Evolutionary conservation across 2,113 vertebrate species (phyloP).

Genomic region (Elaphurus davidianus): DNA sequence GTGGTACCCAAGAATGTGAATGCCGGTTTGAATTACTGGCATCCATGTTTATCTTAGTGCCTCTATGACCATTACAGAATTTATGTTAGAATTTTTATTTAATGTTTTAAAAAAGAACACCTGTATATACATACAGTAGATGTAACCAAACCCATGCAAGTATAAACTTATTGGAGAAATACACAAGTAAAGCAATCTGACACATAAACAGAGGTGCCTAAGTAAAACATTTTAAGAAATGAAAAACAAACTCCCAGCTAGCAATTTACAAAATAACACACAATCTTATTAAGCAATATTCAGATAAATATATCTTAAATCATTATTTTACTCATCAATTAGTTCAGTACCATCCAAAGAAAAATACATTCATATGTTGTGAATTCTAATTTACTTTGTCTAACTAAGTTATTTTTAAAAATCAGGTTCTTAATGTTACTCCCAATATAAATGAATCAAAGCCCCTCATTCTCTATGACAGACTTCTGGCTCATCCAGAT

Average conservation of each 20-base stretch:
- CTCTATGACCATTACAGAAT: background rate
- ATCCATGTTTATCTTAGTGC: background rate
- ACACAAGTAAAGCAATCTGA: constrained; percentile 35
- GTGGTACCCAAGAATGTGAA: background rate
- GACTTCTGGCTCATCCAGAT: constrained; percentile 15
- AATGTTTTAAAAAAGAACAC: background rate
- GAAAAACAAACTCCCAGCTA: background rate
- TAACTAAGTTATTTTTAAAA: background rate
- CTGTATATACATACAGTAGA: background rate
- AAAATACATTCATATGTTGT: background rate
- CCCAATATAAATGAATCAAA: constrained; percentile 15
- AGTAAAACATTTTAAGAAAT: constrained; percentile 13
- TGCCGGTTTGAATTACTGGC: background rate
- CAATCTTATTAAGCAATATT: background rate
- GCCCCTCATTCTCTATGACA: background rate
- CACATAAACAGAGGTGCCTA: background rate
- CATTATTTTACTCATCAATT: background rate
- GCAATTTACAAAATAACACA: background rate
- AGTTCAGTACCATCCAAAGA: background rate
- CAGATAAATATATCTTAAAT: background rate
- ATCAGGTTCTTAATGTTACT: background rate
- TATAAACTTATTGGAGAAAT: background rate
- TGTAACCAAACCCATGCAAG: constrained; percentile 21
- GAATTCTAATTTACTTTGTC: constrained; percentile 32
- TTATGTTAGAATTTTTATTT: background rate